Conservation (phyloP, 2,888 invertebrate genomes). For the Pheosia tremula region DNA sequence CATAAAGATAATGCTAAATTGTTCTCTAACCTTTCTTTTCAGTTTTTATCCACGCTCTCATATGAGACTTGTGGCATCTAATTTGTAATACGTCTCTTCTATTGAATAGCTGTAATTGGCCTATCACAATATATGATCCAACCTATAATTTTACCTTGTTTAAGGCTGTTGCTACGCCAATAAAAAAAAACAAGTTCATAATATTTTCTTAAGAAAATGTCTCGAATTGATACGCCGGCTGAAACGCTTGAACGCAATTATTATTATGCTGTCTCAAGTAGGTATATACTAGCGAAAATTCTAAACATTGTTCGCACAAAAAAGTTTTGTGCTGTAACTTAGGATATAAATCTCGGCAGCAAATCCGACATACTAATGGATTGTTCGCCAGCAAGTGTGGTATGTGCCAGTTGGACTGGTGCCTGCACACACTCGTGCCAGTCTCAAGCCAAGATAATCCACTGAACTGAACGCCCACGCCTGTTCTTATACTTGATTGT, state of each 20-base stretch:
- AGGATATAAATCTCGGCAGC: conserved; percentile 59
- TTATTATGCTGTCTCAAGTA: conserved; percentile 13
- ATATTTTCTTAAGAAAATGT: no score
- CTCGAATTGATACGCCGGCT: no score
- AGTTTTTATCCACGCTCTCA: no score
- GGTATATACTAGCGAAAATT: conserved; percentile 16
- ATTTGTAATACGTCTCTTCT: no score
- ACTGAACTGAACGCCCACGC: conserved; percentile 52
- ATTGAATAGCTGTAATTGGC: no score
- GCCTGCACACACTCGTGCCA: conserved; percentile 57
- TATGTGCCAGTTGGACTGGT: conserved; percentile 71
- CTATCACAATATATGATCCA: no score
- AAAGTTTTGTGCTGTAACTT: conserved; percentile 49
- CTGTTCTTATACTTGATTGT: conserved; percentile 51
- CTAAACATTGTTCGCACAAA: conserved; percentile 32
- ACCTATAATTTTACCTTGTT: no score
- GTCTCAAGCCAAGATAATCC: conserved; percentile 68
- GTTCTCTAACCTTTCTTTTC: no score
- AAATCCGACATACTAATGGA: conserved; percentile 74
- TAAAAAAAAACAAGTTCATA: no score
- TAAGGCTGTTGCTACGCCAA: no score
- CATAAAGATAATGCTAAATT: no score
- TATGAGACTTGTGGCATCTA: no score
- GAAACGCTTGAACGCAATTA: background rate
- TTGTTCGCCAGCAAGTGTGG: conserved; percentile 62